Percentiles rank a stretch among this genome's conserved stretches.
Conservation (phyloP, 2,797 vertebrate species). For the Hapalemur alaotrensis region DNA sequence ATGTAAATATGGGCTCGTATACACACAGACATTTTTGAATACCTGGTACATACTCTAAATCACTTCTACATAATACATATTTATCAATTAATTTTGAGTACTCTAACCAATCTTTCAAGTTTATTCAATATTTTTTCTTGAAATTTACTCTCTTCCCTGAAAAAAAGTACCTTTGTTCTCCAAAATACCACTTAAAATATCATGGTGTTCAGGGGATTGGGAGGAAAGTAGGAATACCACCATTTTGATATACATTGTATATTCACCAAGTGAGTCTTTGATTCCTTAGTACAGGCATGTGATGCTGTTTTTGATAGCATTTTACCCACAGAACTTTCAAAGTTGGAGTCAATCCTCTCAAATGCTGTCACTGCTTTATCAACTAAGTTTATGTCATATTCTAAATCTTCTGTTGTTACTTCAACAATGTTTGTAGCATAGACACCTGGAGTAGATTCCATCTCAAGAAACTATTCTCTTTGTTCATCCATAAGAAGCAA, state of each 20-base stretch:
- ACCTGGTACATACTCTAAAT: not conserved
- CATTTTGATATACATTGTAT: not conserved
- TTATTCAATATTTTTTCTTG: conserved; percentile 41
- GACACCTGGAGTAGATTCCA: too few species aligned
- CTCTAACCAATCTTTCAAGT: conserved; percentile 33
- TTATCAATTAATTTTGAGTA: conserved; percentile 31
- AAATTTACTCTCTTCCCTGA: conserved; percentile 48
- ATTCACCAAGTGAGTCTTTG: conserved; percentile 33
- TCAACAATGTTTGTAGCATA: not conserved
- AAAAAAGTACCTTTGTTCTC: conserved; percentile 15
- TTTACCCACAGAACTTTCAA: not conserved
- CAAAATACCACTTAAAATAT: conserved; percentile 34
- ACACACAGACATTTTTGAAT: not conserved
- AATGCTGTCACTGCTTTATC: not conserved
- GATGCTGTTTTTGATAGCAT: not conserved
- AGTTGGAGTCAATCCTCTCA: not conserved
- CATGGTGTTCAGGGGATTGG: not conserved
- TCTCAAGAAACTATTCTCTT: not conserved
- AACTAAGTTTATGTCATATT: not conserved
- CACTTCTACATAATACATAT: conserved; percentile 21
- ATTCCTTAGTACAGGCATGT: not conserved
- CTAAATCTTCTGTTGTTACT: not conserved
- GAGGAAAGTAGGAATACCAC: not conserved
- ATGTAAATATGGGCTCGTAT: conserved; percentile 37
- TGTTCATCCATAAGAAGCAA: not conserved